Evolutionary conservation across 2,797 vertebrate genomes (phyloP).

Genomic region (Sitta carolinensis): DNA sequence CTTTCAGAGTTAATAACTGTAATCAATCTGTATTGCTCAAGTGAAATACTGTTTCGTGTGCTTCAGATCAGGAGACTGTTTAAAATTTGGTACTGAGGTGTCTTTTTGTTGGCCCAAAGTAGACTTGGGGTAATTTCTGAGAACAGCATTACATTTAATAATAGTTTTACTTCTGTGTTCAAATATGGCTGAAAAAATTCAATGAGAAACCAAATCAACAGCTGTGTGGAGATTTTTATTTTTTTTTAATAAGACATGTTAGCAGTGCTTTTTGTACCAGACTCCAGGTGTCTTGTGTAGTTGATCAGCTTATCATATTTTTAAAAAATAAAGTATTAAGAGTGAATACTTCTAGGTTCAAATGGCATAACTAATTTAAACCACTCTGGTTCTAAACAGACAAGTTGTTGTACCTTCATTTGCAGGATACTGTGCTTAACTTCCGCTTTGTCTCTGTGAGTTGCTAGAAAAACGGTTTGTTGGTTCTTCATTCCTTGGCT

Average conservation of each 20-base stretch:
- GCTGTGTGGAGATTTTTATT: background rate
- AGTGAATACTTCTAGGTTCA: background rate
- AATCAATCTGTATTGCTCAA: background rate
- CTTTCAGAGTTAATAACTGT: background rate
- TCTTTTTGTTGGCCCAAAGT: background rate
- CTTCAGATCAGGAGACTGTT: background rate
- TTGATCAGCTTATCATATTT: background rate
- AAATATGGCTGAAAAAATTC: background rate
- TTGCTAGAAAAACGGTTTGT: constrained; percentile 54
- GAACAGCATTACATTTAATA: background rate
- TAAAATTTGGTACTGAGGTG: background rate
- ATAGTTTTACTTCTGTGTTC: background rate
- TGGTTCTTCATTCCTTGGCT: constrained; percentile 14
- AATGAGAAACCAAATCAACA: background rate
- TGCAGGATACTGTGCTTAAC: background rate
- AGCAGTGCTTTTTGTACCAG: background rate
- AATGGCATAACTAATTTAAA: background rate
- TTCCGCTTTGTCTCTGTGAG: background rate
- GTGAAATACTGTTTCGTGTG: background rate
- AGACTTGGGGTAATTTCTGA: background rate
- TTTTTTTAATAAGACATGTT: background rate
- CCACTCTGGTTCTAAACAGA: background rate
- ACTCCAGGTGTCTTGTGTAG: background rate
- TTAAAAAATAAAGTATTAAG: background rate
- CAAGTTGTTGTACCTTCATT: background rate